These are phyloP conservation scores for Belonocnema kinseyi DNA, from an alignment of 1,140 invertebrate species.

Conservation along the genomic window DNA sequence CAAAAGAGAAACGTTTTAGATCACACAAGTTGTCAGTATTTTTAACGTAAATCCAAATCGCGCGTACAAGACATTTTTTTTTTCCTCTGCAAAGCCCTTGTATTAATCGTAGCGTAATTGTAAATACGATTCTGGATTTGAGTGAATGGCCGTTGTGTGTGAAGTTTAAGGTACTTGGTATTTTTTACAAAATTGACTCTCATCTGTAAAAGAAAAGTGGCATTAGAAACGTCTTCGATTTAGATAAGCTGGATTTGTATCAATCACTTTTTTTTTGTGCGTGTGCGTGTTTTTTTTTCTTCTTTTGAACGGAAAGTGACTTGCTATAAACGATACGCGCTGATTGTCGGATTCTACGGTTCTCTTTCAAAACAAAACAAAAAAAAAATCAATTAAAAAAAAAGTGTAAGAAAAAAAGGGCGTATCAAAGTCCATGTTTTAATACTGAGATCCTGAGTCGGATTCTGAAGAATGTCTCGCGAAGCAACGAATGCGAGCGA, in stretches of 20 bases:
- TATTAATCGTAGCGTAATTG: constrained; percentile 6
- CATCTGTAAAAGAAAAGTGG: constrained; percentile 44
- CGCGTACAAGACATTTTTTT: background rate
- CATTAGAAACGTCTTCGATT: constrained; percentile 53
- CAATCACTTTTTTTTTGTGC: constrained; percentile 7
- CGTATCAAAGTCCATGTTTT: constrained; percentile 39
- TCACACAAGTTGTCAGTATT: constrained; percentile 53
- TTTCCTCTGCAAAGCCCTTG: background rate
- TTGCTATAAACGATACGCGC: constrained; percentile 19
- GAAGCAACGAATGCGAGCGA: constrained; percentile 32
- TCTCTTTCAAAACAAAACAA: too few relatives aligned
- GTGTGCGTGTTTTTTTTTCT: constrained; percentile 9
- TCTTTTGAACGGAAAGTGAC: background rate
- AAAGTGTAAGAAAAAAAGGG: constrained; percentile 32
- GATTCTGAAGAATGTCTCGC: constrained; percentile 9
- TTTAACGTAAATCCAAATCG: constrained; percentile 46
- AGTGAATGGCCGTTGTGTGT: background rate
- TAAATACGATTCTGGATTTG: constrained; percentile 10
- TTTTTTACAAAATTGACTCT: constrained; percentile 23
- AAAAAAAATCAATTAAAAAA: constrained; percentile 35
- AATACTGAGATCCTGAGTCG: constrained; percentile 35
- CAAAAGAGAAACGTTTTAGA: constrained; percentile 43
- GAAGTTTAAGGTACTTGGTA: constrained; percentile 11
- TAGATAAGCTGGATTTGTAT: constrained; percentile 39
- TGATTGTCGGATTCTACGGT: constrained; percentile 39